Evolutionary conservation across 2,113 vertebrate species (phyloP).

Genomic region (Gallinago media): DNA sequence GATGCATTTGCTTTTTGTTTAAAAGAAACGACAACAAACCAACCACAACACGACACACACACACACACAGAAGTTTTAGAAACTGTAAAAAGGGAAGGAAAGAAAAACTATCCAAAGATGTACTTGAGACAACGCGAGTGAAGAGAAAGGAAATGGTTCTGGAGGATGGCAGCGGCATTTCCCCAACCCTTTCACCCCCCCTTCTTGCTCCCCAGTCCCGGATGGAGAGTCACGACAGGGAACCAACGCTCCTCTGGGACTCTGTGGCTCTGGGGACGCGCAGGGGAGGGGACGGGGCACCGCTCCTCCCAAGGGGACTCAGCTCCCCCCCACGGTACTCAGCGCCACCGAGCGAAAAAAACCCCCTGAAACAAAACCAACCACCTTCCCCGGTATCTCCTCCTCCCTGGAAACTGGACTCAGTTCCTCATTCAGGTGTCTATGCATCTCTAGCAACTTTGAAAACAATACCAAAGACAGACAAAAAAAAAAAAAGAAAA

Average conservation of each 20-base stretch:
- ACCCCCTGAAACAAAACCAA: background rate
- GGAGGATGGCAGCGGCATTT: background rate
- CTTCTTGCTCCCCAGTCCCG: rapidly evolving
- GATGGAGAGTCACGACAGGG: background rate
- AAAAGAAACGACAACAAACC: background rate
- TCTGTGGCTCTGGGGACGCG: background rate
- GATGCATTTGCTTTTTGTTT: background rate
- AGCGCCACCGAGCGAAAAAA: background rate
- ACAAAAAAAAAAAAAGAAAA: background rate
- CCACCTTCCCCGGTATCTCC: background rate
- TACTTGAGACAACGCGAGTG: background rate
- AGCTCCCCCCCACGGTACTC: background rate
- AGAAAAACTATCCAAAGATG: conserved; percentile 50
- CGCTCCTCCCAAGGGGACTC: background rate
- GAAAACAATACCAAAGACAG: conserved; percentile 91
- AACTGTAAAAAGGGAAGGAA: background rate
- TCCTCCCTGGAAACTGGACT: conserved; percentile 20
- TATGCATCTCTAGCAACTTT: conserved; percentile 92
- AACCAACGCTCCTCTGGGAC: background rate
- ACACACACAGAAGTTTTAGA: background rate
- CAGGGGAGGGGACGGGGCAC: background rate
- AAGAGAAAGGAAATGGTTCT: background rate
- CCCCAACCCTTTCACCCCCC: background rate
- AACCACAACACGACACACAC: background rate
- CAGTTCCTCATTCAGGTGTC: conserved; percentile 80